A percentile compares a stretch with the other conserved stretches of the same genome.
These are phyloP conservation scores for Echeneis naucrates DNA, from an alignment of 2,797 vertebrate species.

Conservation along the genomic window DNA sequence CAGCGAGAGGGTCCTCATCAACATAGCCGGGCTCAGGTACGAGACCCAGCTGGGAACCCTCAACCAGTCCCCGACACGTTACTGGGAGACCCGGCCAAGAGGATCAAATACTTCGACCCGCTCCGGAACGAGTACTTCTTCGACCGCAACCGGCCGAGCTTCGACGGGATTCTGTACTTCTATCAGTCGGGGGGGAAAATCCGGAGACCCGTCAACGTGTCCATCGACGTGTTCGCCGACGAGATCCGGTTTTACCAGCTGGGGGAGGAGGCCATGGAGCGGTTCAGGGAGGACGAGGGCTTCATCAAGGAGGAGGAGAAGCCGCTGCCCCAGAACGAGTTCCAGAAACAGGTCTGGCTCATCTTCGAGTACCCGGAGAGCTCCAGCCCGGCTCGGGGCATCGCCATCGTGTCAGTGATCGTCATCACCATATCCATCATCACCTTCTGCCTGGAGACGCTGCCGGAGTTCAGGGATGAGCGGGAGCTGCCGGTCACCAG, in stretches of 20 bases:
- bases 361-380: conserved; percentile 98
- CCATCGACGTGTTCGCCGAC: conserved; percentile 94
- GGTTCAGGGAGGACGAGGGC: conserved; percentile 95
- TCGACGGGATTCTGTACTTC: conserved; percentile 95
- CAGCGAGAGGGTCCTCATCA: conserved; percentile 93
- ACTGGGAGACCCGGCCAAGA: conserved; percentile 92
- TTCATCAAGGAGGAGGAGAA: conserved; percentile 95
- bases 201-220: conserved; percentile 94
- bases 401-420: conserved; percentile 95
- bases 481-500: conserved; percentile 85
- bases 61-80: conserved; percentile 95
- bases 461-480: conserved; percentile 96
- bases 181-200: conserved; percentile 97
- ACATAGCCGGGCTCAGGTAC: conserved; percentile 93
- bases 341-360: conserved; percentile 98
- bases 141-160: conserved; percentile 95
- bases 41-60: conserved; percentile 95
- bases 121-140: conserved; percentile 98
- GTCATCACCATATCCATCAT: conserved; percentile 98
- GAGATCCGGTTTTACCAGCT: conserved; percentile 97
- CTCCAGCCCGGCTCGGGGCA: conserved; percentile 91
- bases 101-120: conserved; percentile 96
- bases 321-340: conserved; percentile 90
- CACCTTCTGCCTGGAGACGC: conserved; percentile 96
- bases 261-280: conserved; percentile 93